phyloP scores from a whole-genome alignment of 2,888 invertebrate species.

The Rutpela maculata region DNA sequence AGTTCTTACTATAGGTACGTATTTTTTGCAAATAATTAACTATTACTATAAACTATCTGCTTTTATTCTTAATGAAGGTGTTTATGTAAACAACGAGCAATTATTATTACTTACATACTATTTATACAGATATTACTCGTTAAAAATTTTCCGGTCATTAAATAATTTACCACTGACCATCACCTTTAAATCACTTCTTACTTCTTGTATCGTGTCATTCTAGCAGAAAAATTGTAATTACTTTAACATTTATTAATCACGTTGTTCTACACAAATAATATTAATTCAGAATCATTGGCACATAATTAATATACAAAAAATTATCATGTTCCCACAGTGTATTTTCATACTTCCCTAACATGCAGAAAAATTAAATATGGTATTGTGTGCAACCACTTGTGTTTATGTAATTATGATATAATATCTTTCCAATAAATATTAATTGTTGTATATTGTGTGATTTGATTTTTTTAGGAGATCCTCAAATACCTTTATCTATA shows the following conservation, averaged over 20 bases:
- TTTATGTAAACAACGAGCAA: not conserved
- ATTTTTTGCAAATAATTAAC: not conserved
- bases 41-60: not conserved
- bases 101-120: not conserved
- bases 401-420: not conserved
- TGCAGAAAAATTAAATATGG: not conserved
- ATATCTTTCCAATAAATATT: not conserved
- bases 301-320: not conserved
- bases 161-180: not conserved
- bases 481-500: no score
- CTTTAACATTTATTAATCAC: not conserved
- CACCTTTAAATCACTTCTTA: not conserved
- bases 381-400: not conserved
- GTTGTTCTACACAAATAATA: conserved; percentile 1
- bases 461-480: no score
- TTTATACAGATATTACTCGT: not conserved
- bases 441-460: no score
- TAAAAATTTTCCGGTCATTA: not conserved
- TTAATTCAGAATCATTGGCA: not conserved
- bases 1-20: no score
- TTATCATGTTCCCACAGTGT: conserved; percentile 2
- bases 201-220: not conserved
- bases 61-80: not conserved
- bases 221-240: no score
- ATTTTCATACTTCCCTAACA: not conserved